Percentiles rank a stretch among this genome's conserved stretches.
phyloP scores from a whole-genome alignment of 2,888 invertebrate species.

The Dione vanillae region DNA sequence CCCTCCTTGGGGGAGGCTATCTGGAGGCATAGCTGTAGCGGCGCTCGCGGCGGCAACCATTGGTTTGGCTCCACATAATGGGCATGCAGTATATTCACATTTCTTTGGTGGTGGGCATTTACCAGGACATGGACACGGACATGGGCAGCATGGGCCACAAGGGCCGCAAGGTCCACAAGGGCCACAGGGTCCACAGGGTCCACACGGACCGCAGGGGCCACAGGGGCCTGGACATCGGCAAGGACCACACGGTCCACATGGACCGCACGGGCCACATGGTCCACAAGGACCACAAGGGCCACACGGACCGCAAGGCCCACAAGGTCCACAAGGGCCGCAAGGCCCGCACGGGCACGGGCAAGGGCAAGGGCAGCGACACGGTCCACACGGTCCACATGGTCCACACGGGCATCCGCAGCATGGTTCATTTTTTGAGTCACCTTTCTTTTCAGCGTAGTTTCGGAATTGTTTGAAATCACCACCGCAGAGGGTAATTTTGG shows the following conservation, averaged over 20 bases:
- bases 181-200: constrained; percentile 38
- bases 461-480: constrained; percentile 56
- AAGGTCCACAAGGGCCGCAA: constrained; percentile 55
- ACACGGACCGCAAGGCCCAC: constrained; percentile 62
- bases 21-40: constrained; percentile 26
- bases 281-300: constrained; percentile 46
- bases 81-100: constrained; percentile 49
- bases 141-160: constrained; percentile 51
- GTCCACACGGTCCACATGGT: constrained; percentile 53
- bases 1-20: constrained; percentile 18
- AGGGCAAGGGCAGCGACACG: constrained; percentile 53
- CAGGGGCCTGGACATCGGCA: constrained; percentile 13
- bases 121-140: constrained; percentile 45
- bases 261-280: constrained; percentile 46
- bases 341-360: constrained; percentile 51
- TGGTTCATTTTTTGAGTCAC: constrained; percentile 52
- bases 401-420: constrained; percentile 50
- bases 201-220: constrained; percentile 7
- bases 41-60: constrained; percentile 42
- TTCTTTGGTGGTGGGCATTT: constrained; percentile 54
- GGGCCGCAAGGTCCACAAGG: constrained; percentile 56
- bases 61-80: constrained; percentile 48
- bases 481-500: constrained; percentile 55
- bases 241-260: constrained; percentile 24
- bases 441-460: constrained; percentile 60